phyloP scores from a whole-genome alignment of 2,797 vertebrate species.

The Anomalospiza imberbis region DNA sequence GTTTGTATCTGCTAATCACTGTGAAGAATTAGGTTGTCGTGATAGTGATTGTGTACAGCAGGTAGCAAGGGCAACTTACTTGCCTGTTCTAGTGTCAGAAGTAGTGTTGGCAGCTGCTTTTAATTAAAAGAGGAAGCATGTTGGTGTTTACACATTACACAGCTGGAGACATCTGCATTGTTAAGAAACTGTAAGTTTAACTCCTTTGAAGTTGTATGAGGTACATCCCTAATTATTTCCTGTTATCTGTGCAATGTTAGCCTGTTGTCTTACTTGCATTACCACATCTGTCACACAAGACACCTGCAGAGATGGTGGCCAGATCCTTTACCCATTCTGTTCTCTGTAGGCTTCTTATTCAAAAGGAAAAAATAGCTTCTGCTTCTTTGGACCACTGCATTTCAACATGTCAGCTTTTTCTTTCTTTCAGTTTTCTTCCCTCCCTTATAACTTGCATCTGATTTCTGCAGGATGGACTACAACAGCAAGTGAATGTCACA shows the following conservation, averaged over 20 bases:
- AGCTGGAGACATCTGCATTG: neutral
- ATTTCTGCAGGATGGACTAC: conserved; percentile 34
- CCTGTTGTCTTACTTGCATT: neutral
- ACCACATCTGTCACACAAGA: neutral
- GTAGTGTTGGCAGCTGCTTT: neutral
- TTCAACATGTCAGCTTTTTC: neutral
- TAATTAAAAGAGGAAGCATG: neutral
- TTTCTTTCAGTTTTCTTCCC: neutral
- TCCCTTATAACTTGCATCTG: neutral
- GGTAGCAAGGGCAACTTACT: neutral
- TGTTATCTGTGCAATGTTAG: neutral
- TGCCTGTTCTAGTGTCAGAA: neutral
- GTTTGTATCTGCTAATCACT: neutral
- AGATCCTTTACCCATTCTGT: neutral
- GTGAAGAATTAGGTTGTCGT: neutral
- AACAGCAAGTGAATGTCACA: conserved; percentile 55
- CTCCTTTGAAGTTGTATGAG: neutral
- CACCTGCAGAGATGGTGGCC: neutral
- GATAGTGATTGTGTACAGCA: neutral
- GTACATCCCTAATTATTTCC: neutral
- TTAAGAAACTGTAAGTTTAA: neutral
- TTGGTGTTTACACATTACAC: neutral
- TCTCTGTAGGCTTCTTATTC: neutral
- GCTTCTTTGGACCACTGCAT: neutral
- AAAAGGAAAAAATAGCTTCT: neutral